A percentile compares a stretch with the other conserved stretches of the same genome.
phyloP scores from a whole-genome alignment of 2,797 vertebrate species.

The Enteromius viviparus region DNA sequence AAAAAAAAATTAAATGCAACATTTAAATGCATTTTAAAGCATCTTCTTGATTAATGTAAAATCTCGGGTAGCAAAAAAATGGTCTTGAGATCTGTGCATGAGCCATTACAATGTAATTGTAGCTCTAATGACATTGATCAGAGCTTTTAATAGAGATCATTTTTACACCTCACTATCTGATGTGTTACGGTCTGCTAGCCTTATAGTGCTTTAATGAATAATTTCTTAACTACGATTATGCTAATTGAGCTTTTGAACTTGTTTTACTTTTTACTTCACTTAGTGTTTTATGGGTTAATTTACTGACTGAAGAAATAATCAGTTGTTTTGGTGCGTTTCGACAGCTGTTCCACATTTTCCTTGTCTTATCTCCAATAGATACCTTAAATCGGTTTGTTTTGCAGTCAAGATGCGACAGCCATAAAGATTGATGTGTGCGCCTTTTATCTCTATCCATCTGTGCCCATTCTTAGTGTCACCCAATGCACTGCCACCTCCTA shows the following conservation, averaged over 20 bases:
- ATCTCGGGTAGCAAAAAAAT: background rate
- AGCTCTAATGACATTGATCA: constrained; percentile 8
- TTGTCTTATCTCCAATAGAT: constrained; percentile 21
- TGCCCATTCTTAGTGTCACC: constrained; percentile 59
- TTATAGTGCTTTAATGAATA: background rate
- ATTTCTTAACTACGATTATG: background rate
- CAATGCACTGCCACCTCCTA: constrained; percentile 58
- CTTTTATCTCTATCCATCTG: constrained; percentile 53
- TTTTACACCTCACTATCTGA: background rate
- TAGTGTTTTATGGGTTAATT: constrained; percentile 19
- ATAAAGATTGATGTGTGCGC: constrained; percentile 35
- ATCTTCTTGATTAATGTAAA: background rate
- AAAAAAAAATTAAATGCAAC: background rate
- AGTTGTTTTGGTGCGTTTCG: constrained; percentile 31
- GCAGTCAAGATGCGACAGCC: constrained; percentile 16
- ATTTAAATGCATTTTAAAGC: background rate
- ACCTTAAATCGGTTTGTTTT: constrained; percentile 27
- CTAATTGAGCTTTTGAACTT: constrained; percentile 32
- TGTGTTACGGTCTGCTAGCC: background rate
- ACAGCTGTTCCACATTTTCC: constrained; percentile 33
- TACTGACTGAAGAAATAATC: constrained; percentile 3
- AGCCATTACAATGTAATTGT: background rate
- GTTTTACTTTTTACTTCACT: background rate
- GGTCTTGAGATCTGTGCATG: background rate
- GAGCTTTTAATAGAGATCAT: background rate